These are phyloP conservation scores for Halocynthia roretzi DNA, from an alignment of 23 tunicate genomes.

Conservation along the genomic window DNA sequence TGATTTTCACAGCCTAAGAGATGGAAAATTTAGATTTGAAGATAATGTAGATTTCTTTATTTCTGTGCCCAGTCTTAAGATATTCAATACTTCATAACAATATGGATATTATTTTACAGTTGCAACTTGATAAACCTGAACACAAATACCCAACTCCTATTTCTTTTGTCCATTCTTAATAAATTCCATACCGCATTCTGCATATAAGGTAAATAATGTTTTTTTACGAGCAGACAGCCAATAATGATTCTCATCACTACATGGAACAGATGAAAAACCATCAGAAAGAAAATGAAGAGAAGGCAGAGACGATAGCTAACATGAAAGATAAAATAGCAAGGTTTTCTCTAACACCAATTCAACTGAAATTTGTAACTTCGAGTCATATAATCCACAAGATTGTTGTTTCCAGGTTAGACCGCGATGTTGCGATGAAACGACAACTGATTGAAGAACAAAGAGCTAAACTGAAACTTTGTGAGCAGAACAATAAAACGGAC, in stretches of 20 bases:
- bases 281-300: constrained; percentile 58
- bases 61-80: too few species aligned
- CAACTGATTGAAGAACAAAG: constrained; percentile 89
- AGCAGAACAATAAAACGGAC: constrained; percentile 30
- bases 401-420: constrained; percentile 45
- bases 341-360: constrained; percentile 17
- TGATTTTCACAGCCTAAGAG: too few species aligned
- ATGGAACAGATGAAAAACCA: constrained; percentile 53
- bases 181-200: neutral
- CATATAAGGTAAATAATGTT: neutral
- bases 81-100: too few species aligned
- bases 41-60: too few species aligned
- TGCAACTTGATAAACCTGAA: neutral
- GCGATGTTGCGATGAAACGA: constrained; percentile 77
- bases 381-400: neutral
- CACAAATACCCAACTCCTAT: neutral
- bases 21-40: too few species aligned
- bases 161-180: constrained; percentile 6
- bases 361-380: neutral
- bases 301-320: constrained; percentile 34
- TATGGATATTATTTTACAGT: neutral
- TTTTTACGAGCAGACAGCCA: constrained; percentile 38
- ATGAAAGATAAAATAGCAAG: constrained; percentile 69
- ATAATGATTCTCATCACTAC: constrained; percentile 31
- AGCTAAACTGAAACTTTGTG: constrained; percentile 48